Evolutionary conservation across 2,888 invertebrate genomes (phyloP), one percentile per base, ranked within the genome.

Genomic region (Lepidonotus clava): DNA sequence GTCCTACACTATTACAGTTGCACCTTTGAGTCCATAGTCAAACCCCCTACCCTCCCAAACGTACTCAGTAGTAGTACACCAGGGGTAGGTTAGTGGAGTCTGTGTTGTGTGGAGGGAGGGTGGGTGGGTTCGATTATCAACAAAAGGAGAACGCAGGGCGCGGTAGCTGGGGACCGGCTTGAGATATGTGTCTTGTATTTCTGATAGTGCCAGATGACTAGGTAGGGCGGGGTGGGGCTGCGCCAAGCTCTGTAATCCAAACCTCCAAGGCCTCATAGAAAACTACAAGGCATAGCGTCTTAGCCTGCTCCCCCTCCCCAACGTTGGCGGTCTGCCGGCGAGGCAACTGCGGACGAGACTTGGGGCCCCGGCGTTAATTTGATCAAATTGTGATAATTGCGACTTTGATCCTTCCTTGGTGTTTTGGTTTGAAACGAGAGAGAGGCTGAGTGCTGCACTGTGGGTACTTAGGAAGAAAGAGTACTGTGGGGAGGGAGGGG

Each of bases 251-350:
- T 61, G 61, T 61, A 11, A 61, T 61, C 61, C 2, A 28, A 11
- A n/a, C 61, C 24, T 28, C 28, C 28, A 32, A 24, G n/a, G 61
- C 61, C 61, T 11, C 24, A 24, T 11, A 32, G 28, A 28, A 61
- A 61, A 61, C 61, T 61, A 61, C 61, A 61, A 61, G 61, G 61
- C 61, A 61, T n/a, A n/a, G n/a, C n/a, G n/a, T n/a, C n/a, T n/a
- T n/a, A n/a, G n/a, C n/a, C n/a, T n/a, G n/a, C n/a, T n/a, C n/a
- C n/a, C n/a, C n/a, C n/a, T n/a, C n/a, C n/a, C n/a, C n/a, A n/a
- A n/a, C n/a, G n/a, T n/a, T n/a, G n/a, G n/a, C n/a, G n/a, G n/a
- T n/a, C n/a, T n/a, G n/a, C n/a, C n/a, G n/a, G n/a, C n/a, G n/a
- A n/a, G n/a, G n/a, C n/a, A n/a, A n/a, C n/a, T n/a, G n/a, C n/a